phyloP scores from a whole-genome alignment of 2,113 vertebrate species.

The Edolisoma coerulescens region DNA sequence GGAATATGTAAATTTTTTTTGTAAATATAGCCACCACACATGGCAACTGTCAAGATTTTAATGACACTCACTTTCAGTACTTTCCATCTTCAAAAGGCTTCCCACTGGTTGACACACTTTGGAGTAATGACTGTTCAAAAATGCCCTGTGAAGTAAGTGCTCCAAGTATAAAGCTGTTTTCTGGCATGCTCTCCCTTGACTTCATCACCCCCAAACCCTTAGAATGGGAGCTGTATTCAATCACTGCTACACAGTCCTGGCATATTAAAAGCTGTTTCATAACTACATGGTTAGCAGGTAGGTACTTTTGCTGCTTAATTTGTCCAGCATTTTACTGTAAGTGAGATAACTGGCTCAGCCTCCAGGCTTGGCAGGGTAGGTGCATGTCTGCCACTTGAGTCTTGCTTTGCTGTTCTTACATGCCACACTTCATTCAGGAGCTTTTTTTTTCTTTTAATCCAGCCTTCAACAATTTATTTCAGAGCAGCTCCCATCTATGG shows the following conservation, averaged over 20 bases:
- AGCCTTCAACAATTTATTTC: background rate
- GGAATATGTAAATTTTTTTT: background rate
- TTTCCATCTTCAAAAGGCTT: background rate
- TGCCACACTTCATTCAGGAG: background rate
- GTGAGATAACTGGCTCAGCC: background rate
- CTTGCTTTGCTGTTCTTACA: background rate
- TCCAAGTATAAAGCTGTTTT: background rate
- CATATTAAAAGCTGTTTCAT: background rate
- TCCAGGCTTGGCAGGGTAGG: background rate
- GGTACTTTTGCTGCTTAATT: background rate
- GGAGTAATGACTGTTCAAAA: background rate
- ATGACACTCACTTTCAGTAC: background rate
- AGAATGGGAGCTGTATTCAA: background rate
- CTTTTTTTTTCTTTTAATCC: background rate
- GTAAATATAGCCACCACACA: background rate
- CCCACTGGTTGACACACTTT: background rate
- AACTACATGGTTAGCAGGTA: background rate
- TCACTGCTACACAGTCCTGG: background rate
- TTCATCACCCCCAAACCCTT: background rate
- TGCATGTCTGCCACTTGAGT: background rate
- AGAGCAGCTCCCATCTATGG: background rate
- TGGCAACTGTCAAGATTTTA: constrained; percentile 24
- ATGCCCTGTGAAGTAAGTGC: background rate
- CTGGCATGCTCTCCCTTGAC: background rate
- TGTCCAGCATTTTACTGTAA: background rate